Base-by-base conservation (phyloP, 2,888 invertebrate genomes). In the Eristalis intricaria region DNA sequence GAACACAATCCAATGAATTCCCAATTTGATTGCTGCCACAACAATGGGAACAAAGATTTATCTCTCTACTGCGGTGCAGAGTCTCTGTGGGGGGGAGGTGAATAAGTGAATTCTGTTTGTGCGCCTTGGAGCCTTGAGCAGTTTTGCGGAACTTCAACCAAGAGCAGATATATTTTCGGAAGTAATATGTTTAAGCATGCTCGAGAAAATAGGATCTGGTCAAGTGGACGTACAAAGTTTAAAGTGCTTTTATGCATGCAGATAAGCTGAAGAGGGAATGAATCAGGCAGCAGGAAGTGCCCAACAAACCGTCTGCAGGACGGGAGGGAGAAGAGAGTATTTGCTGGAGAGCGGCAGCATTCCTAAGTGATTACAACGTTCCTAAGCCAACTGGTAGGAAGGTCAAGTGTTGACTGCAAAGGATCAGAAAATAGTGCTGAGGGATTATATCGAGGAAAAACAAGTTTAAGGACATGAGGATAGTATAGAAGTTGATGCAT, bases 1-100 rank as follows among this genome's bases (percentile, higher is more conserved):
- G 50, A 50, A 19, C 26, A 60, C 60, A 26, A 60, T 23, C 60
- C 60, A 60, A 60, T 60, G 60, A 60, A 60, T 60, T 60, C 60
- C 26, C 60, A 60, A 60, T 60, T 60, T 60, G 23, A 60, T 60
- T 60, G 60, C 26, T 60, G 26, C 60, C 23, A 26, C 60, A 26
- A 60, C 26, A 60, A 60, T 60, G 26, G 60, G 23, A 29, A 23
- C 50, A 50, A 50, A 19, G 50, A 60, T 60, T 60, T 60, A 60
- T 60, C 23, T 60, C 23, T 60, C 23, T 13, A 1, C 60, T 60
- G 13, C 26, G 26, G 13, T 26, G 4, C 13, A 60, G 23, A 50
- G 4, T 60, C 13, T 60, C 26, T 29, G 26, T 3, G 23, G 13
- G 60, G n/a, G n/a, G n/a, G n/a, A n/a, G n/a, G 26, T 26, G 26